Percentiles rank a stretch among this genome's conserved stretches.
These are phyloP conservation scores for Euschistus heros DNA, from an alignment of 1,140 invertebrate species.

Conservation along the genomic window DNA sequence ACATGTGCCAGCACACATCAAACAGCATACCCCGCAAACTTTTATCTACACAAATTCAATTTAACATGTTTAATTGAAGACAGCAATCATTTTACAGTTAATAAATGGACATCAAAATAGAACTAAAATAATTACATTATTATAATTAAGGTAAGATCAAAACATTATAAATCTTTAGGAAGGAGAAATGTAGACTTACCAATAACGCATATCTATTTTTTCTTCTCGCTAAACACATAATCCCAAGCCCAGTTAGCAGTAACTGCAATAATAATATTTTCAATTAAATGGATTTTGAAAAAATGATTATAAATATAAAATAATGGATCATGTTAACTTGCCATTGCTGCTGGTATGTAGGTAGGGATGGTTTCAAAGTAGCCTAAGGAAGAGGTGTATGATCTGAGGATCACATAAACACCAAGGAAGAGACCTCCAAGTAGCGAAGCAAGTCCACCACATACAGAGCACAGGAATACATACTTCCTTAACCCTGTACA, in stretches of 20 bases:
- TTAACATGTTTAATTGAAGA: neutral
- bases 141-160: neutral
- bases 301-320: neutral
- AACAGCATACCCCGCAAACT: conserved; percentile 68
- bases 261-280: conserved; percentile 44
- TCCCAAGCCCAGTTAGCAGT: conserved; percentile 71
- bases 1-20: conserved; percentile 72
- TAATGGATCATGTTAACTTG: conserved; percentile 35
- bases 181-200: conserved; percentile 43
- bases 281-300: neutral
- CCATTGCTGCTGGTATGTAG: conserved; percentile 68
- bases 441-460: conserved; percentile 57
- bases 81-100: too few species aligned
- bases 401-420: conserved; percentile 62
- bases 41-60: conserved; percentile 55
- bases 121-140: neutral
- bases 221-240: conserved; percentile 69
- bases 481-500: conserved; percentile 45
- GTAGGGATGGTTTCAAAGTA: conserved; percentile 77
- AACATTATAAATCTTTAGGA: too few species aligned
- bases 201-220: conserved; percentile 76
- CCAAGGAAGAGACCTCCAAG: conserved; percentile 62
- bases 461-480: conserved; percentile 62
- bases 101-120: too few species aligned
- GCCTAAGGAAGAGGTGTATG: conserved; percentile 65